Evolutionary conservation across 2,113 vertebrate genomes (phyloP).

Genomic region (Thalassoma bifasciatum): DNA sequence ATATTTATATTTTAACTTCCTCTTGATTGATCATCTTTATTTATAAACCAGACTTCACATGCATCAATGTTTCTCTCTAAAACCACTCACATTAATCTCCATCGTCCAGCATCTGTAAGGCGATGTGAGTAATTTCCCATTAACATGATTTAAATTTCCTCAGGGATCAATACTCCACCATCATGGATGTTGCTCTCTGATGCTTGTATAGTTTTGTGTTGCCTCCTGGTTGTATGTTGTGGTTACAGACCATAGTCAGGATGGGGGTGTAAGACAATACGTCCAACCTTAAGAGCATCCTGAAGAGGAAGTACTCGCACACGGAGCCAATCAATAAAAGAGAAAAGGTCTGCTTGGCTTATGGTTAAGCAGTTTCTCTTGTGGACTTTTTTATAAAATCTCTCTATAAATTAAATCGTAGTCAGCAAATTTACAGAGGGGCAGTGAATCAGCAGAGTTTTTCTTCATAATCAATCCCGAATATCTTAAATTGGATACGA

Average conservation of each 20-base stretch:
- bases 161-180: slow-evolving; percentile 52
- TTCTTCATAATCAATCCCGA: slow-evolving; percentile 48
- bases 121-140: slow-evolving; percentile 49
- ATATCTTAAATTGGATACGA: slow-evolving; percentile 52
- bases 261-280: slow-evolving; percentile 61
- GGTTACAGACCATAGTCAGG: slow-evolving; percentile 46
- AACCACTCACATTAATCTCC: not conserved
- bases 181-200: slow-evolving; percentile 38
- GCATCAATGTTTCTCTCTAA: slow-evolving; percentile 6
- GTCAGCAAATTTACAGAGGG: slow-evolving; percentile 47
- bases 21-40: not conserved
- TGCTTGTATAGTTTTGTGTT: slow-evolving; percentile 35
- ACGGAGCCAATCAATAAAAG: slow-evolving; percentile 30
- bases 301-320: slow-evolving; percentile 45
- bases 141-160: slow-evolving; percentile 62
- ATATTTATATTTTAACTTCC: not conserved
- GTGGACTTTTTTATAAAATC: slow-evolving; percentile 14
- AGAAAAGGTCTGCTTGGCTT: slow-evolving; percentile 11
- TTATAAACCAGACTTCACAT: slow-evolving; percentile 4
- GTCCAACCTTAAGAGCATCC: slow-evolving; percentile 54
- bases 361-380: slow-evolving; percentile 19
- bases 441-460: slow-evolving; percentile 58
- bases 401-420: slow-evolving; percentile 44
- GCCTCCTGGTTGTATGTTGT: slow-evolving; percentile 39
- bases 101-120: not conserved